Conservation (phyloP, 1,140 invertebrate species). For the Bombyx mandarina region DNA sequence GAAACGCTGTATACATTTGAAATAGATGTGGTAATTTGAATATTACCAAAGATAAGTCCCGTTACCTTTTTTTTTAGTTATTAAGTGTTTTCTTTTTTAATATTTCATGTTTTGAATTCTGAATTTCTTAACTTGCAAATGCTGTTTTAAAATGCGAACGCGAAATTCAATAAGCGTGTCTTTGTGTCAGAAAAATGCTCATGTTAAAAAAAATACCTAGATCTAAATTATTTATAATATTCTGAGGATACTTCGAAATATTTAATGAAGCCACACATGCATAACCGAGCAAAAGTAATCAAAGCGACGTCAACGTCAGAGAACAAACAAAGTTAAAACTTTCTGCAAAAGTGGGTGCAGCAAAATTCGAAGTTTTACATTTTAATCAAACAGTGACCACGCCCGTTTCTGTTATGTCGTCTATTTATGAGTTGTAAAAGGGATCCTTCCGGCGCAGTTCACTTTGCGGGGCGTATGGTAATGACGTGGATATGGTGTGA, state of each 20-base stretch:
- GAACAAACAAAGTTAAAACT: constrained; percentile 32
- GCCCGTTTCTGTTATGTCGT: constrained; percentile 34
- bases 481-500: constrained; percentile 47
- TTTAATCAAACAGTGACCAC: constrained; percentile 58
- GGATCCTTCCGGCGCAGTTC: constrained; percentile 25
- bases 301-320: constrained; percentile 35
- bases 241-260: no score
- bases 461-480: constrained; percentile 51
- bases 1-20: not conserved
- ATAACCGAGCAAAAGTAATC: constrained; percentile 39
- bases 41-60: not conserved
- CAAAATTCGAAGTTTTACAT: constrained; percentile 38
- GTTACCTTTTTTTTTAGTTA: no score
- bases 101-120: no score
- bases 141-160: constrained; percentile 16
- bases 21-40: not conserved
- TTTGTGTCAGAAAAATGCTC: no score
- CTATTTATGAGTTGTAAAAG: constrained; percentile 55
- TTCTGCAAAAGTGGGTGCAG: constrained; percentile 34
- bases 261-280: constrained; percentile 31
- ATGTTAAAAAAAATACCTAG: no score
- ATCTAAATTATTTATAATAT: no score
- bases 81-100: no score
- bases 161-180: constrained; percentile 16
- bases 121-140: not conserved